Base-by-base conservation (phyloP, 2,797 vertebrate genomes). In the Parambassis ranga region DNA sequence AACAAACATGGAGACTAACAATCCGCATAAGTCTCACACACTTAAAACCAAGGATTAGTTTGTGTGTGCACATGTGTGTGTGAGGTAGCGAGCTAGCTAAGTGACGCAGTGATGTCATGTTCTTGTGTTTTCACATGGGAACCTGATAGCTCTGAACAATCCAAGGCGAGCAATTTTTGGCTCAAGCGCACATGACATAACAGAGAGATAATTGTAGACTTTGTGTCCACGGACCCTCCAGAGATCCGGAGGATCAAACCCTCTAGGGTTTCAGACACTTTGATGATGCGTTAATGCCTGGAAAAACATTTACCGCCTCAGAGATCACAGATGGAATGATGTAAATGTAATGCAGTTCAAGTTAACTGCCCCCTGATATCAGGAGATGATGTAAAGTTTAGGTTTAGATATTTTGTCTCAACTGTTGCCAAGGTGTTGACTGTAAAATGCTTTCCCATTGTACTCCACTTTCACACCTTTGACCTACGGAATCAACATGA, bases 191-290 rank as follows among this genome's bases (percentile, higher is more conserved):
- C 84, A 88, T 82, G 78, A 88, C 88, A 87, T 85, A 84, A 83
- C 85, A 82, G 72, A 84, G 75, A 82, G 82, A 89, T 90, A 92
- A 92, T 90, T 89, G 83, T 65, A 72, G 80, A 67, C 79, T 86
- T 84, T 78, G 78, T 82, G 75, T 81, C 81, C 75, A 23, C 39
- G 24, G 83, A 72, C 67, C 63, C 85, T 83, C 79, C 75, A 69
- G 84, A 76, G 83, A 89, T 71, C 75, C 20, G 3, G 35, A 66
- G 57, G 80, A 80, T 86, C 85, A 85, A 77, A 82, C 75, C 75
- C 65, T 52, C 64, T 52, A 78, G 75, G 66, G 73, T 83, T 81
- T 81, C 70, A 72, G 74, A 83, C 82, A 79, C 83, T 89, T 83
- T 85, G 84, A 86, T 88, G 88, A 86, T 48, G 65, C 32, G 78